Conservation (phyloP, 1,140 invertebrate genomes). For the Bombus cullumanus region DNA sequence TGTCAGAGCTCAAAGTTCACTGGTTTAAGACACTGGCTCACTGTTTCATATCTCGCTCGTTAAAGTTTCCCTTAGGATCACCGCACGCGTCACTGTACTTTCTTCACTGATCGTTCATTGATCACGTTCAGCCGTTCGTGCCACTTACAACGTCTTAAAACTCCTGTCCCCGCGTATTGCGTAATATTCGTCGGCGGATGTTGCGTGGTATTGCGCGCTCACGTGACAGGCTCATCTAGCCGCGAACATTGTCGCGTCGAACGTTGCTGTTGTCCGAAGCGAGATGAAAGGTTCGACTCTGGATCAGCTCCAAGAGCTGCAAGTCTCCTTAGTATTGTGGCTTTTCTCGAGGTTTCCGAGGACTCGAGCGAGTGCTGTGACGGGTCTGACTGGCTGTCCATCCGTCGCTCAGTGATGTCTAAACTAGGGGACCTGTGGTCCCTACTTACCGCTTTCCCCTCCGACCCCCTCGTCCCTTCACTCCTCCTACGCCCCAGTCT, state of each 20-base stretch:
- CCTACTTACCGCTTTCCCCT: constrained; percentile 78
- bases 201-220: neutral
- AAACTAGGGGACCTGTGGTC: constrained; percentile 80
- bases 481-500: constrained; percentile 78
- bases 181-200: neutral
- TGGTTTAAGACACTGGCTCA: neutral
- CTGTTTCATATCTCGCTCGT: neutral
- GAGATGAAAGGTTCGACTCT: constrained; percentile 50
- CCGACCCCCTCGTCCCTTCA: constrained; percentile 69
- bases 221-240: constrained; percentile 5
- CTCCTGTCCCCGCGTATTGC: neutral
- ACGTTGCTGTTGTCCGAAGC: constrained; percentile 1
- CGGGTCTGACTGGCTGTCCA: constrained; percentile 82
- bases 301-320: constrained; percentile 52
- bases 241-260: neutral
- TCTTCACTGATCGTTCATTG: neutral
- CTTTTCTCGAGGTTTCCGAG: constrained; percentile 77
- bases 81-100: constrained; percentile 35
- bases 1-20: neutral
- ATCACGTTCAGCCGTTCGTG: neutral
- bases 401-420: constrained; percentile 83
- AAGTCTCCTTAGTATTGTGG: constrained; percentile 58
- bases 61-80: neutral
- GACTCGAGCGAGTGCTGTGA: constrained; percentile 81
- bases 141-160: neutral